Conservation (phyloP, 2,888 invertebrate genomes). For the Tiliacea aurago region DNA sequence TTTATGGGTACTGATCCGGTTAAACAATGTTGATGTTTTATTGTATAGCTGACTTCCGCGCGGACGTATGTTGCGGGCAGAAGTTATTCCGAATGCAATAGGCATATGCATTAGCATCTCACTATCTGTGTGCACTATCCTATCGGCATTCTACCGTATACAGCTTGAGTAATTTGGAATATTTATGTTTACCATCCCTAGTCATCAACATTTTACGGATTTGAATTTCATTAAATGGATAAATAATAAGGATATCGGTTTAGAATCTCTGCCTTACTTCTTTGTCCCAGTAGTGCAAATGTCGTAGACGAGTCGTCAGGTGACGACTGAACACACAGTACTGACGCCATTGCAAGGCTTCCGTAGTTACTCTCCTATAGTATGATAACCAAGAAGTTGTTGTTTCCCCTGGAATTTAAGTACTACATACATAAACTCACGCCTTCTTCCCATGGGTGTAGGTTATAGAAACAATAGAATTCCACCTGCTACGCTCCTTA, state of each 20-base stretch:
- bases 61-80: too few species aligned
- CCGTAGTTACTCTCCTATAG: conserved; percentile 77
- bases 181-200: background rate
- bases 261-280: conserved; percentile 68
- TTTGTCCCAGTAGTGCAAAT: conserved; percentile 79
- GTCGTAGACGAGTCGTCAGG: conserved; percentile 76
- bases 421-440: background rate
- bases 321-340: conserved; percentile 83
- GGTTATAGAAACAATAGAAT: too few species aligned
- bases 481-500: too few species aligned
- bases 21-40: background rate
- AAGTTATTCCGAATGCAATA: background rate
- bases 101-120: background rate
- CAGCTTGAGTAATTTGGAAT: background rate
- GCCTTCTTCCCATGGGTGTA: too few species aligned
- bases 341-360: conserved; percentile 85
- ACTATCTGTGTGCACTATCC: background rate
- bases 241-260: background rate
- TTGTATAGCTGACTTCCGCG: background rate
- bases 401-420: conserved; percentile 57
- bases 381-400: conserved; percentile 77
- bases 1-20: background rate
- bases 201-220: background rate
- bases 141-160: background rate
- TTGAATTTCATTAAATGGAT: background rate